phyloP scores from a whole-genome alignment of 2,888 invertebrate species.

The Escarpia spicata region DNA sequence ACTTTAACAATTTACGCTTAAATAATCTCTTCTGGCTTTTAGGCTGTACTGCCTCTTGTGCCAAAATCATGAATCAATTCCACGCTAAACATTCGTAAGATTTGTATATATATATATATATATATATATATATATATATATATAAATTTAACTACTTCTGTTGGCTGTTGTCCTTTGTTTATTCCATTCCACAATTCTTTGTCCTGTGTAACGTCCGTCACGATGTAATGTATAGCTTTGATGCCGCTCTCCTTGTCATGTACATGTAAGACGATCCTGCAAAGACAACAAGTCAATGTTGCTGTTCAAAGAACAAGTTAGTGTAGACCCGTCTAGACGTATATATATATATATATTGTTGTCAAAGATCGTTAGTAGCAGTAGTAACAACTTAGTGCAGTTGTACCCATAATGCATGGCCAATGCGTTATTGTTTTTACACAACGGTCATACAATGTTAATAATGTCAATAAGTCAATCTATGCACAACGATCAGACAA shows the following conservation, averaged over 20 bases:
- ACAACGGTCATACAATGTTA: background rate
- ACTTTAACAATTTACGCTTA: too few species aligned
- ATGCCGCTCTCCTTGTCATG: background rate
- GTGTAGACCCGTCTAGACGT: too few species aligned
- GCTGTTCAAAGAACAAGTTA: too few species aligned
- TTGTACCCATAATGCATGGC: too few species aligned
- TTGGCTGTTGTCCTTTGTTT: background rate
- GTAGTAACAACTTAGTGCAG: too few species aligned
- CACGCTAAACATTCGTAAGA: background rate
- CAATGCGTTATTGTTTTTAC: background rate
- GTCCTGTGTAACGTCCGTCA: background rate
- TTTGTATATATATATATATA: background rate
- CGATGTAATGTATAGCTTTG: background rate
- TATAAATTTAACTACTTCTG: background rate
- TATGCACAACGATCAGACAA: background rate
- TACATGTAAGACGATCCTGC: background rate
- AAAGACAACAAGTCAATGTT: too few species aligned
- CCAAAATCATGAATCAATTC: too few species aligned
- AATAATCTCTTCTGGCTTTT: too few species aligned
- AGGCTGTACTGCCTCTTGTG: too few species aligned
- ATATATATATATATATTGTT: too few species aligned
- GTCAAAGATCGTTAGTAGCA: too few species aligned
- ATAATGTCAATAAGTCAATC: background rate
- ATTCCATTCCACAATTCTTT: background rate
- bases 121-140: background rate